Conservation (phyloP, 2,888 invertebrate genomes). For the Rugalucina vietnamica region DNA sequence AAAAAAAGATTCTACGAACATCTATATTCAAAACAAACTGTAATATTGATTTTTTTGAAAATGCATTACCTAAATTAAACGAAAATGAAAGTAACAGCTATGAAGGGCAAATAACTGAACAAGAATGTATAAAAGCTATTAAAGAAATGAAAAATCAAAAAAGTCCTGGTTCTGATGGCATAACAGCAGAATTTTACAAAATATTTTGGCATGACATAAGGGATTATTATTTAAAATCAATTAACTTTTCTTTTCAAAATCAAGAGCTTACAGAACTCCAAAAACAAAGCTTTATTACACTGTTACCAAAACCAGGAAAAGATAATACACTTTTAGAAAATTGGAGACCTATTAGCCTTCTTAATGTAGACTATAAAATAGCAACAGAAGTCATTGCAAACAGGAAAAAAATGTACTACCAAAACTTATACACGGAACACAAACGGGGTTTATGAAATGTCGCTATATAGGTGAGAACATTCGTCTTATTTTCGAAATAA, state of each 20-base stretch:
- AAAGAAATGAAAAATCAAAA: conserved; percentile 24
- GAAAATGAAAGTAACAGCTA: neutral
- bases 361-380: conserved; percentile 11
- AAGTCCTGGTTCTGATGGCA: conserved; percentile 22
- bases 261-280: neutral
- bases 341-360: conserved; percentile 11
- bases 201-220: neutral
- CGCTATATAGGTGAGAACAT: neutral
- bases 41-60: neutral
- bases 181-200: conserved; percentile 21
- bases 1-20: neutral
- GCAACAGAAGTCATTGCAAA: conserved; percentile 14
- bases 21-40: neutral
- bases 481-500: neutral
- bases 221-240: neutral
- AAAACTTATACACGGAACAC: neutral
- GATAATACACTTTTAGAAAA: neutral
- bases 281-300: neutral
- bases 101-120: neutral
- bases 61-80: neutral
- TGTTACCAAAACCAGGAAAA: conserved; percentile 5
- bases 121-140: neutral
- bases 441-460: conserved; percentile 22
- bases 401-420: conserved; percentile 5
- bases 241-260: conserved; percentile 2